Evolutionary conservation across 2,113 vertebrate genomes (phyloP).

Genomic region (Nibea albiflora): DNA sequence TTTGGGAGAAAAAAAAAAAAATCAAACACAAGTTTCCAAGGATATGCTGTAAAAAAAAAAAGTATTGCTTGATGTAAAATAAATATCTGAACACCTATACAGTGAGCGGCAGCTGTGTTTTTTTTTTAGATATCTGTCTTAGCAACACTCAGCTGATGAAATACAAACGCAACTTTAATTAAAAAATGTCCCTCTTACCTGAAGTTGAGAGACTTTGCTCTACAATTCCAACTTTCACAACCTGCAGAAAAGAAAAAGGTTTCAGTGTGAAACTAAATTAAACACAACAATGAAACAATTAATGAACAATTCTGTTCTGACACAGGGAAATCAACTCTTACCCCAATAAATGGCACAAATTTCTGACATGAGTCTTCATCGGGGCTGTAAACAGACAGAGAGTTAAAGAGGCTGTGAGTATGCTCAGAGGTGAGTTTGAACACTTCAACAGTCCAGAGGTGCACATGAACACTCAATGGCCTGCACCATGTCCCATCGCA

Average conservation of each 20-base stretch:
- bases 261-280: neutral
- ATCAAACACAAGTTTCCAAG: neutral
- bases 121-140: neutral
- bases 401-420: conserved; percentile 28
- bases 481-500: conserved; percentile 66
- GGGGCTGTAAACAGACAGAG: conserved; percentile 77
- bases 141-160: neutral
- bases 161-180: neutral
- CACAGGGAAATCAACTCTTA: conserved; percentile 46
- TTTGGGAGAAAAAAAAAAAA: neutral
- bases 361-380: conserved; percentile 96
- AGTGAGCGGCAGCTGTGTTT: neutral
- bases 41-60: neutral
- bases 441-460: conserved; percentile 54
- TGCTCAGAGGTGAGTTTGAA: neutral
- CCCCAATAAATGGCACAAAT: conserved; percentile 94
- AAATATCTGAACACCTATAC: neutral
- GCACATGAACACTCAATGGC: conserved; percentile 74
- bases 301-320: neutral
- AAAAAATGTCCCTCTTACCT: conserved; percentile 57
- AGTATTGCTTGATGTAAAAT: neutral
- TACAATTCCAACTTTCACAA: conserved; percentile 93
- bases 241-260: conserved; percentile 46
- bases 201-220: conserved; percentile 90
- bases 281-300: neutral